Percentiles rank a stretch among this genome's conserved stretches.
phyloP scores from a whole-genome alignment of 2,797 vertebrate species.

The Alectoris magna region DNA sequence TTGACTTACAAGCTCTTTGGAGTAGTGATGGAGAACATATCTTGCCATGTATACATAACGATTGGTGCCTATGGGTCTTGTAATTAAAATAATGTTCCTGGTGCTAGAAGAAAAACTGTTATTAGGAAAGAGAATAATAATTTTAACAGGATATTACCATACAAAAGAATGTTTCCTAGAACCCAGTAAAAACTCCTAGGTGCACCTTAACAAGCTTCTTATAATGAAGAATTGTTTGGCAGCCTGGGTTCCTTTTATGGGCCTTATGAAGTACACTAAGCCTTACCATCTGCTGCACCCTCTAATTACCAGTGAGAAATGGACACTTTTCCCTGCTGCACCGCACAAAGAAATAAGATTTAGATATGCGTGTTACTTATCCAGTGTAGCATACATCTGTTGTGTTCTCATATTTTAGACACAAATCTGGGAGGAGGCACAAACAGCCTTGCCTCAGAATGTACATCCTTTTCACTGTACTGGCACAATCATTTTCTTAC shows the following conservation, averaged over 20 bases:
- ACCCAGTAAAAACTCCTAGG: background rate
- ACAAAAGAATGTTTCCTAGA: background rate
- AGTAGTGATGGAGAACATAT: background rate
- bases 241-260: slow-evolving; percentile 36
- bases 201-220: background rate
- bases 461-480: background rate
- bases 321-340: slow-evolving; percentile 7
- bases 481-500: background rate
- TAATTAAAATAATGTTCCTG: background rate
- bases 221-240: slow-evolving; percentile 31
- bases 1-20: background rate
- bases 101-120: background rate
- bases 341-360: slow-evolving; percentile 29
- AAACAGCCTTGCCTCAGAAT: background rate
- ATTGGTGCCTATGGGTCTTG: background rate
- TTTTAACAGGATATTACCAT: background rate
- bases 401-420: background rate
- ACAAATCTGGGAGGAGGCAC: background rate
- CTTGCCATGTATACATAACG: background rate
- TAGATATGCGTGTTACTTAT: background rate
- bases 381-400: slow-evolving; percentile 4
- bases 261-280: background rate
- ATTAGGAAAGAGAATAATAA: background rate
- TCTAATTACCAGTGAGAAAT: slow-evolving; percentile 54
- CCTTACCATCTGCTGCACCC: slow-evolving; percentile 14